These are phyloP conservation scores for Sorex araneus DNA, from an alignment of 2,113 vertebrate species.

Conservation along the genomic window DNA sequence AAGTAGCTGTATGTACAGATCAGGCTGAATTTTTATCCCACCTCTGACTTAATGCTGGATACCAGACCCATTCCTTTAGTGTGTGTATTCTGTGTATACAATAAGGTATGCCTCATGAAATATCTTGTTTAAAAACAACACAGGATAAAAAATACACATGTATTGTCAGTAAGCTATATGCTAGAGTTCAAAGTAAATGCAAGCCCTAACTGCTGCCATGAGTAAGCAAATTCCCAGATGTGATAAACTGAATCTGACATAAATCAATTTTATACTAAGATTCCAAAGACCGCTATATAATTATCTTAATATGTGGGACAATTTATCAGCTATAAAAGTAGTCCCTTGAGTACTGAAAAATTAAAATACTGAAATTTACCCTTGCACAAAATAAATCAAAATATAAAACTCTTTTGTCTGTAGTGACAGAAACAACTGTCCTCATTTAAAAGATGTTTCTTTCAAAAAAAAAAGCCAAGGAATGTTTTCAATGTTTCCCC, in stretches of 20 bases:
- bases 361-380: slow-evolving; percentile 61
- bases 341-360: slow-evolving; percentile 46
- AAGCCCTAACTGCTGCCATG: slow-evolving; percentile 1
- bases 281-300: slow-evolving; percentile 79
- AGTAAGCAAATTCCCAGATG: slow-evolving; percentile 78
- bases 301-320: slow-evolving; percentile 81
- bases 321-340: slow-evolving; percentile 78
- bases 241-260: slow-evolving; percentile 81
- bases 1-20: neutral
- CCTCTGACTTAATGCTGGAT: neutral
- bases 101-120: neutral
- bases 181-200: neutral
- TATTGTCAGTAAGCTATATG: neutral
- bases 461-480: neutral
- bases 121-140: slow-evolving; percentile 8
- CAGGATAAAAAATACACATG: neutral
- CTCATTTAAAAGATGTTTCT: slow-evolving; percentile 27
- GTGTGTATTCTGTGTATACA: slow-evolving; percentile 2
- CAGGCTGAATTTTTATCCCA: neutral
- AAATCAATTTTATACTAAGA: slow-evolving; percentile 85
- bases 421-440: neutral
- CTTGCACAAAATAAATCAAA: slow-evolving; percentile 62
- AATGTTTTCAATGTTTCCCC: neutral
- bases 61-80: too few species aligned
- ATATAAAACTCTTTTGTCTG: neutral